These are phyloP conservation scores for Lagopus leucura DNA, from an alignment of 2,113 vertebrate genomes.

Conservation along the genomic window DNA sequence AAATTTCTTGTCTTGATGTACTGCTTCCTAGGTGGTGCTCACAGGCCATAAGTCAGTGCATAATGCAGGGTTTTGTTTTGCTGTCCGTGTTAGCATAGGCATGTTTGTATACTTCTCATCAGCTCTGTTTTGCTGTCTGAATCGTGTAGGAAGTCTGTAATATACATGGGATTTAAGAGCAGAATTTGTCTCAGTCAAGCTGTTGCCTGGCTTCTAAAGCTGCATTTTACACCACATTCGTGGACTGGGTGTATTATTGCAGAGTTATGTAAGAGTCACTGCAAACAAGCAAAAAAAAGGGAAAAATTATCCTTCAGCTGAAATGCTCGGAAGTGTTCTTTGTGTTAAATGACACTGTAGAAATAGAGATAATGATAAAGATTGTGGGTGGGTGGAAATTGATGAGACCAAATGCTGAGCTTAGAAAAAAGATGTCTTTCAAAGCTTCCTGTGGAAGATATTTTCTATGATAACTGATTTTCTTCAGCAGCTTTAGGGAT, in stretches of 20 bases:
- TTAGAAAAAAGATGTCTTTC: background rate
- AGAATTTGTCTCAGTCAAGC: background rate
- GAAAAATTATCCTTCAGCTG: background rate
- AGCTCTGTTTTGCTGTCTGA: background rate
- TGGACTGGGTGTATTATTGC: background rate
- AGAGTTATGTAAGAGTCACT: background rate
- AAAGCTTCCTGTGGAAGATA: background rate
- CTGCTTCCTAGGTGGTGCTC: background rate
- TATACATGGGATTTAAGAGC: background rate
- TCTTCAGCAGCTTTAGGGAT: background rate
- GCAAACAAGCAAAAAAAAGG: background rate
- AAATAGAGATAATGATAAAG: background rate
- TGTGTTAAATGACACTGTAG: background rate
- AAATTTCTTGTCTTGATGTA: background rate
- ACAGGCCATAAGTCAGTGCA: background rate
- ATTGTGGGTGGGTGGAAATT: background rate
- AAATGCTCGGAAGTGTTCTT: background rate
- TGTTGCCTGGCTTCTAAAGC: background rate
- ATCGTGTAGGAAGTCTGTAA: background rate
- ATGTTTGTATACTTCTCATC: background rate
- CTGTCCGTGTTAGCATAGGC: background rate
- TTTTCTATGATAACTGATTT: background rate
- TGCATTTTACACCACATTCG: accelerated
- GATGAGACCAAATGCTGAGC: background rate
- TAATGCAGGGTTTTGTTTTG: background rate